Evolutionary conservation across 2,888 invertebrate species (phyloP).

Genomic region (Polydrusus cervinus): DNA sequence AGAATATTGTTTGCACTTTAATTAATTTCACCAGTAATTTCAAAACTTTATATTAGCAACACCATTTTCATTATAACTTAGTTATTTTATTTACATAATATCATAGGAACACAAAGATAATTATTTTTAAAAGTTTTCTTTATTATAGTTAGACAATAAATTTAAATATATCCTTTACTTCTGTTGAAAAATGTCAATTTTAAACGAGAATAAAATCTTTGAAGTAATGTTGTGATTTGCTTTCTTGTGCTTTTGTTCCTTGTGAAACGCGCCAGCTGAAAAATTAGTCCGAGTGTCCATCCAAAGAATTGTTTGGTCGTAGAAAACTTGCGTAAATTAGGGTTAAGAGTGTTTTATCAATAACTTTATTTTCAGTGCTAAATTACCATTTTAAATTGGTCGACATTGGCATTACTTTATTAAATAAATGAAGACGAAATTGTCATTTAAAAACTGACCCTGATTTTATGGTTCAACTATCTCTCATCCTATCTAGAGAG

Average conservation of each 20-base stretch:
- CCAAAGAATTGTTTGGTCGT: too few relatives aligned
- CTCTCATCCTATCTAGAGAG: too few relatives aligned
- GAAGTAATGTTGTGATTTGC: constrained; percentile 46
- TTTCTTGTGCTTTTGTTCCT: constrained; percentile 52
- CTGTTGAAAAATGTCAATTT: constrained; percentile 50
- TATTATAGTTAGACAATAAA: constrained; percentile 51
- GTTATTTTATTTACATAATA: not conserved
- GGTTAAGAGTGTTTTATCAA: too few relatives aligned
- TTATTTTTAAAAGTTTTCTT: constrained; percentile 11
- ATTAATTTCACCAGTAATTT: not conserved
- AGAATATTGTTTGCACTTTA: constrained; percentile 11
- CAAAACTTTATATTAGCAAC: not conserved
- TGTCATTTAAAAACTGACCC: too few relatives aligned
- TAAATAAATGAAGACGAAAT: too few relatives aligned
- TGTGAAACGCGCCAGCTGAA: constrained; percentile 41
- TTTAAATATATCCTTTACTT: constrained; percentile 40
- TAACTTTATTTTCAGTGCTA: too few relatives aligned
- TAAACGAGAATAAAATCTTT: constrained; percentile 45
- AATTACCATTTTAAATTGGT: too few relatives aligned
- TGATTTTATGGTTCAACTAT: too few relatives aligned
- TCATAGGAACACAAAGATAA: not conserved
- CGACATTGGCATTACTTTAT: too few relatives aligned
- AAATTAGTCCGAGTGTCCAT: not conserved
- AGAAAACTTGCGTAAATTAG: too few relatives aligned
- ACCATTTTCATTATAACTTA: constrained; percentile 24